Evolutionary conservation across 2,113 vertebrate species (phyloP).

Genomic region (Pyxicephalus adspersus): DNA sequence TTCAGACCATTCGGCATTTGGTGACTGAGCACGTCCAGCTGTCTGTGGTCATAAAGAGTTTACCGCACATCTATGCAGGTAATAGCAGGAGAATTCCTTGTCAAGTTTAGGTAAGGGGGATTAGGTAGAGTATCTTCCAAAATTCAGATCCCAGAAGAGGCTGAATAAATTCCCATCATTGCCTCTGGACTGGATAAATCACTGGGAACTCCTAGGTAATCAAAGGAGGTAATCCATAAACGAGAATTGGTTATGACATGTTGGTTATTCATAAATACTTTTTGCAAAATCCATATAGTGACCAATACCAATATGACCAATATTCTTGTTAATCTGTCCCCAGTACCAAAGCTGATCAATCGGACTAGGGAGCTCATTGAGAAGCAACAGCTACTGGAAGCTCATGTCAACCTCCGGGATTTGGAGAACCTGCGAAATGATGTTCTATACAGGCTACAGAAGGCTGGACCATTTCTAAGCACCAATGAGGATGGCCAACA

Average conservation of each 20-base stretch:
- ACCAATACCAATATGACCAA: not conserved
- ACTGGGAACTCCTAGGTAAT: too few species aligned
- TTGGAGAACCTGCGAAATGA: constrained; percentile 86
- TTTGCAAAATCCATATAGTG: too few species aligned
- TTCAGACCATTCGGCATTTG: constrained; percentile 76
- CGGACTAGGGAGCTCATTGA: constrained; percentile 84
- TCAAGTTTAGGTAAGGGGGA: too few species aligned
- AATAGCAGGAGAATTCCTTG: constrained; percentile 54
- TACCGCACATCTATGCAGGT: constrained; percentile 90
- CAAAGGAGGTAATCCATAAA: too few species aligned
- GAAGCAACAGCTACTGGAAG: constrained; percentile 82
- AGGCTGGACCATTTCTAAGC: constrained; percentile 51
- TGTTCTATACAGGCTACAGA: constrained; percentile 79
- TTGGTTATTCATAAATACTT: too few species aligned
- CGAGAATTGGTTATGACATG: too few species aligned
- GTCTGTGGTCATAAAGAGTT: constrained; percentile 80
- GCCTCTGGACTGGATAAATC: too few species aligned
- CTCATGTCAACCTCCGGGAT: constrained; percentile 84
- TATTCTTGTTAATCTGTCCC: constrained; percentile 25
- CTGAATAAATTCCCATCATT: too few species aligned
- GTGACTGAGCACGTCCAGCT: constrained; percentile 81
- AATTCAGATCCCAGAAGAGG: too few species aligned
- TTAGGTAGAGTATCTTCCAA: too few species aligned
- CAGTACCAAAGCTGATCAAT: constrained; percentile 82
- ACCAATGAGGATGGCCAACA: not conserved